Conservation (phyloP, 1,140 invertebrate genomes). For the Drosophila novamexicana region DNA sequence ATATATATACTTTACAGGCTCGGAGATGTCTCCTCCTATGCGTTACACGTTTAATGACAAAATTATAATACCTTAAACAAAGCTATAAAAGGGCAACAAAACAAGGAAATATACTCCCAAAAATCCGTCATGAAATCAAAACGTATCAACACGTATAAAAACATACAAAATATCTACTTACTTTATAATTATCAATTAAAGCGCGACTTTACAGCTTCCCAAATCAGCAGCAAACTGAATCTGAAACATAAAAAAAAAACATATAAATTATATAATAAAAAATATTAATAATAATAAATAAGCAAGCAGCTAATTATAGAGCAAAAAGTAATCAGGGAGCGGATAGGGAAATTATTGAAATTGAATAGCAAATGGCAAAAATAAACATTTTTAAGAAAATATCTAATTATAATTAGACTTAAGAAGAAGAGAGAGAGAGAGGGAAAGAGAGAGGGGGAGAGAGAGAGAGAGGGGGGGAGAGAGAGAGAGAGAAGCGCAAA, state of each 20-base stretch:
- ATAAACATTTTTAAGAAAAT: not conserved
- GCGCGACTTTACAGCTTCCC: conserved; percentile 12
- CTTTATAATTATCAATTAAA: not conserved
- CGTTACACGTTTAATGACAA: no score
- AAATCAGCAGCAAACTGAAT: conserved; percentile 9
- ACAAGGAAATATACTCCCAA: not conserved
- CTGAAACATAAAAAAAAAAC: conserved; percentile 11
- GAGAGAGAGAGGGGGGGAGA: not conserved
- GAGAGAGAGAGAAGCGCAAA: not conserved
- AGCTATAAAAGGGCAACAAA: not conserved
- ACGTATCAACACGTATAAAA: no score
- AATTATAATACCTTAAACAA: no score
- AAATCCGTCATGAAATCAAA: no score
- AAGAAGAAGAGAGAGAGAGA: not conserved
- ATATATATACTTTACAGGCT: no score
- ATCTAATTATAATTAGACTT: conserved; percentile 20
- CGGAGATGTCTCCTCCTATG: no score
- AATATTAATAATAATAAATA: conserved; percentile 9
- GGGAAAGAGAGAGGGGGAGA: not conserved
- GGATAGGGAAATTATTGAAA: not conserved
- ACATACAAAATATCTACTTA: not conserved
- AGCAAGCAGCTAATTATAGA: conserved; percentile 9
- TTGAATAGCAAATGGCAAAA: conserved; percentile 18
- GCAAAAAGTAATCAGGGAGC: not conserved
- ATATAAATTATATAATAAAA: not conserved